A percentile compares a stretch with the other conserved stretches of the same genome.
Evolutionary conservation across 2,888 invertebrate genomes (phyloP).

Genomic region (Leptopilina syphax): DNA sequence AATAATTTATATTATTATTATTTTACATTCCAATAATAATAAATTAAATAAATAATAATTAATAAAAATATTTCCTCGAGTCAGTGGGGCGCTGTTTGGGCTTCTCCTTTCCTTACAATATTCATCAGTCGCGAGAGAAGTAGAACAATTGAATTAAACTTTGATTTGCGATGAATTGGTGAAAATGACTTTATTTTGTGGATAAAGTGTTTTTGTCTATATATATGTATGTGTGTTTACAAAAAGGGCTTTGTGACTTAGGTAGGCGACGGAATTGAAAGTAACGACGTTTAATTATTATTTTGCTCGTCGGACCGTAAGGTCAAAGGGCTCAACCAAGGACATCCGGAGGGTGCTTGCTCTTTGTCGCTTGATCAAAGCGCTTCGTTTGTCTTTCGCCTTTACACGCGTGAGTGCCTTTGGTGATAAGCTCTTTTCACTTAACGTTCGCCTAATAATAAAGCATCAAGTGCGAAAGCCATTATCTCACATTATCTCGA

Average conservation of each 20-base stretch:
- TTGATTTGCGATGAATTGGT: neutral
- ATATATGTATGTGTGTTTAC: neutral
- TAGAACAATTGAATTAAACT: neutral
- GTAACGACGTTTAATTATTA: conserved; percentile 66
- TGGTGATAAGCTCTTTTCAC: conserved; percentile 51
- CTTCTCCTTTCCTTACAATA: too few species aligned
- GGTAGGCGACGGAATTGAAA: conserved; percentile 39
- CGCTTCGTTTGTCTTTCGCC: conserved; percentile 61
- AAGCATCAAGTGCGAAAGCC: conserved; percentile 23
- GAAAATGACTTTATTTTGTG: conserved; percentile 1
- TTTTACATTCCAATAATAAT: too few species aligned
- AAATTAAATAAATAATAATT: too few species aligned
- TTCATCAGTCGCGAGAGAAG: neutral
- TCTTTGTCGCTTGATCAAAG: conserved; percentile 62
- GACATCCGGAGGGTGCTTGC: conserved; percentile 53
- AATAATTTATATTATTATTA: too few species aligned
- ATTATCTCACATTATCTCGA: neutral
- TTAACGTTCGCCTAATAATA: conserved; percentile 43
- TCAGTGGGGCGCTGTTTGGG: neutral
- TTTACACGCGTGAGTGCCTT: conserved; percentile 54
- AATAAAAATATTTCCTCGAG: neutral
- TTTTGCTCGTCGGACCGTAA: conserved; percentile 64
- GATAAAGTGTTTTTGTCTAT: neutral
- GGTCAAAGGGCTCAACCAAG: conserved; percentile 54
- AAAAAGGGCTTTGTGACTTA: conserved; percentile 6